Base-by-base conservation (phyloP, 2,113 vertebrate genomes). In the Arenaria interpres region DNA sequence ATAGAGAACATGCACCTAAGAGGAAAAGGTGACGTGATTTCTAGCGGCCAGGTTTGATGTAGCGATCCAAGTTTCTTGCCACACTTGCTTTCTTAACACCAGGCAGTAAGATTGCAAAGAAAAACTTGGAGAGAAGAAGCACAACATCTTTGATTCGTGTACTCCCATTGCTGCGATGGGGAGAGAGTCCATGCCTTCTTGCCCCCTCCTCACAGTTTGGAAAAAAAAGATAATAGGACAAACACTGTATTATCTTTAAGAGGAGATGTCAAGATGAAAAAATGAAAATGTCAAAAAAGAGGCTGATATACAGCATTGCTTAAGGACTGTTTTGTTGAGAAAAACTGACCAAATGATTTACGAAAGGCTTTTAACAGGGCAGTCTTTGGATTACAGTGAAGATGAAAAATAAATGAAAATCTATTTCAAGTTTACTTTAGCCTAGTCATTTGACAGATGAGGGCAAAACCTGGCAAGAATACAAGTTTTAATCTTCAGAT, bases 381-480 rank as follows among this genome's bases (percentile, higher is more conserved):
- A 97, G 95, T 87, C 81, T 98, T 97, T 94, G 96, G 96, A 97
- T 98, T 98, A 98, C 95, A 97, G 95, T 68, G 68, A 95, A 97
- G 96, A 97, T 98, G 96, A 98, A 98, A 98, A 98, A 97, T 97
- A 98, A 98, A 97, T 97, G 94, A 94, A 97, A 98, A 98, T 98
- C 87, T 95, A 95, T 97, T 97, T 97, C 92, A 93, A 96, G 89
- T 98, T 98, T 98, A 97, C 95, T 98, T 96, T 97, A 89, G 94
- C 89, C 93, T 64, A 97, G 93, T 95, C 94, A 88, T 96, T 97
- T 98, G 98, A 98, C 96, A 98, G 96, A 96, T 97, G 82, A 90
- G 94, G 81, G 59, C 84, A 91, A 93, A 96, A 89, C 88, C 95
- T 96, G 78, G 75, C 86, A 79, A 92, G 91, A 92, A 91, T 90